Evolutionary conservation across 2,797 vertebrate genomes (phyloP), one percentile per base, ranked within the genome.

Genomic region (Discoglossus pictus): DNA sequence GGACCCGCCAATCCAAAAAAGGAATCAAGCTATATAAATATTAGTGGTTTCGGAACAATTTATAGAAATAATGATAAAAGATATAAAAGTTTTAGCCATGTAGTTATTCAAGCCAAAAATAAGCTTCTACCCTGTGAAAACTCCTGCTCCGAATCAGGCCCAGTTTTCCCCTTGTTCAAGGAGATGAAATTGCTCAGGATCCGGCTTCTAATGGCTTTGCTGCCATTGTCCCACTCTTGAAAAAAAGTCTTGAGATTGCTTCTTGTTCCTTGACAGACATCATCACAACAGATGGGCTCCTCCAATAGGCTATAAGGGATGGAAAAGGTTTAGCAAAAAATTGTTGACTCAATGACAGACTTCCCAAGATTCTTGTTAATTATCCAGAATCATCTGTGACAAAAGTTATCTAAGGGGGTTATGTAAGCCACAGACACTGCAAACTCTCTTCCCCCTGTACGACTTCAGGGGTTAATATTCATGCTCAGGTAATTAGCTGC

Each of bases 31-130:
- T n/a, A n/a, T n/a, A n/a, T n/a, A n/a, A n/a, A n/a, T n/a, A n/a
- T n/a, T n/a, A n/a, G n/a, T n/a, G n/a, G n/a, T n/a, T n/a, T n/a
- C n/a, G n/a, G n/a, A n/a, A n/a, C n/a, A n/a, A n/a, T n/a, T n/a
- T 42, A 6, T 15, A 6, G 8, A 44, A 17, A 47, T 27, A 25
- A 25, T 50, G 27, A 82, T n/a, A n/a, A 84, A 78, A 82, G 91
- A 94, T 93, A 93, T 86, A 76, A 87, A 68, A 94, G 84, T 75
- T 89, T 88, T 43, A 93, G 86, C 86, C 89, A 93, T 5, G 88
- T 86, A 16, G 82, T 92, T 56, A 94, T 61, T 38, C 88, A 86
- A 25, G 88, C 84, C 73, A 96, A 80, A 68, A 98, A 93, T 66
- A 95, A 86, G 72, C 91, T 94, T 75, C 84, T 82, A 17, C 88